Base-by-base conservation (phyloP, 2,113 vertebrate genomes). In the Thinocorus orbignyianus region DNA sequence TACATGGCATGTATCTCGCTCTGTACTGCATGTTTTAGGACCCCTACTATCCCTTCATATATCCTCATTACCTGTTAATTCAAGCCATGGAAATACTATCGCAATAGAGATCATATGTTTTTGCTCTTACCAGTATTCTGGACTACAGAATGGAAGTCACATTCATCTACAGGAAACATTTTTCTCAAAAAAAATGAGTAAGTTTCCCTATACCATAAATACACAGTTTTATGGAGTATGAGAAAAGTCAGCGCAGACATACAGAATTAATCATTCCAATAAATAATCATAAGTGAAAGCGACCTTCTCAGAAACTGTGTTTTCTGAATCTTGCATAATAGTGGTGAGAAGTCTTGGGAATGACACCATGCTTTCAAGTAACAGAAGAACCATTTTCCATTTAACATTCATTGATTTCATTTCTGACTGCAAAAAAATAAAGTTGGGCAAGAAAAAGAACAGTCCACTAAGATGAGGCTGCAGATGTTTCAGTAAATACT, bases 1-100 rank as follows among this genome's bases (percentile, higher is more conserved):
- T 28, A 39, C 26, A 9, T 15, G 31, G 4, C n/a, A 49, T 0
- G 4, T 30, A 19, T 8, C 31, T 4, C 4, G 65, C 28, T 28
- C 49, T 49, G 26, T 8, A 13, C 17, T 7, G 28, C 8, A 41
- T 6, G 3, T 13, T 44, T 58, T n/a, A 60, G 31, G 24, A 12
- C 3, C 2, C 17, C 16, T 54, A 26, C 16, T 18, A 24, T n/a
- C 25, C 11, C 52, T 18, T 3, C 35, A 42, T 30, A 24, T 15
- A 51, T 17, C 35, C 39, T 88, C 30, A 35, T 12, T 28, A 55
- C 17, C 16, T 16, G 17, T 33, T 51, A 33, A 3, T 66, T 62
- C 57, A 81, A 84, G 68, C 23, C 26, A 71, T 25, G 25, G 57
- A 70, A 80, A 76, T 28, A 10, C 46, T 58, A 22, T 2, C 35